Evolutionary conservation across 2,888 invertebrate species (phyloP), one percentile per base, ranked within the genome.

Genomic region (Formica aserva): DNA sequence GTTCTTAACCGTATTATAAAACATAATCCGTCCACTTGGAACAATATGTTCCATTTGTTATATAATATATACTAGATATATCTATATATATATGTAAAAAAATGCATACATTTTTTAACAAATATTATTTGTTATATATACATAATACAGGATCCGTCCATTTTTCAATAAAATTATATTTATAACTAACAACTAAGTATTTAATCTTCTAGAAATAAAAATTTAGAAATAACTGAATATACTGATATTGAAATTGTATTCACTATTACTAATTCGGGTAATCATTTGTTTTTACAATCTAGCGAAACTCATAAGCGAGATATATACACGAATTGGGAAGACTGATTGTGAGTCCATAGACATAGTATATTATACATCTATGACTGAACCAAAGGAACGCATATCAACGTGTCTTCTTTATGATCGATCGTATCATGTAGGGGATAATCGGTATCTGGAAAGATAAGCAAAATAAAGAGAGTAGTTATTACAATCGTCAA

Each of bases 391-490:
- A 26, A 3, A 13, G 5, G 11, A 38, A 32, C n/a, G 6, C 0
- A 29, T 52, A 77, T 67, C 69, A 32, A 82, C 18, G 35, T 82
- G 67, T 82, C 82, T 66, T 32, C 38, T 65, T 38, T 22, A 48
- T 32, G 38, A 75, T 67, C 35, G 45, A 75, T 71, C 71, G 29
- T 69, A 74, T 85, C 77, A 77, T 69, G 35, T 66, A 52, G 38
- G n/a, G 82, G 78, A 78, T 87, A 86, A 84, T 48, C 72, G 72
- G 63, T 89, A 89, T 85, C 85, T 85, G 1, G 4, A 84, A 18
- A 38, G 89, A 89, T 89, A 89, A 89, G 85, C 63, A 63, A 62
- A 80, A 75, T 72, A 67, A 78, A 81, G 71, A 78, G 65, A 82
- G 80, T 74, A 69, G 65, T 82, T 82, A 55, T 62, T 69, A 63